phyloP scores from a whole-genome alignment of 2,113 vertebrate genomes.

The Ictalurus punctatus region DNA sequence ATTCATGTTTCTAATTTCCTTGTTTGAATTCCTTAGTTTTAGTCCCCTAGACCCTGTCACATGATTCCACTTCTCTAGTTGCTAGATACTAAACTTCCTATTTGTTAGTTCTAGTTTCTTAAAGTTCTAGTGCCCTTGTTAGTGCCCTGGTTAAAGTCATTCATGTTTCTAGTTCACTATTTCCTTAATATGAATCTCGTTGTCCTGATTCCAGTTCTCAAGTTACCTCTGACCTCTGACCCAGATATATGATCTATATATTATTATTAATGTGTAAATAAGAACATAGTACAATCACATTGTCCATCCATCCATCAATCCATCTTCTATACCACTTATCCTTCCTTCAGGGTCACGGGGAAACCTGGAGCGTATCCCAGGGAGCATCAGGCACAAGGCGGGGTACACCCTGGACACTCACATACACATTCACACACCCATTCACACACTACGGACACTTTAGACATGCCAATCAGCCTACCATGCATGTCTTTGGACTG shows the following conservation, averaged over 20 bases:
- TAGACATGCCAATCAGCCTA: too few species aligned
- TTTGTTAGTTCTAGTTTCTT: background rate
- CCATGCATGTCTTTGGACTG: too few species aligned
- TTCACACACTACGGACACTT: too few species aligned
- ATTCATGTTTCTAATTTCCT: background rate
- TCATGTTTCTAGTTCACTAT: background rate
- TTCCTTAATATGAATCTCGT: background rate
- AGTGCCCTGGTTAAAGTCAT: background rate
- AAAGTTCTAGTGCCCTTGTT: background rate
- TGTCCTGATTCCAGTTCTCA: background rate
- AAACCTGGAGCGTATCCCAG: too few species aligned
- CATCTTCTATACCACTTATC: too few species aligned
- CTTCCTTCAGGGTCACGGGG: too few species aligned
- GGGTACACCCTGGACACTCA: too few species aligned
- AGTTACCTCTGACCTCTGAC: background rate
- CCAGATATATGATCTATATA: background rate
- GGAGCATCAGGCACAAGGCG: too few species aligned
- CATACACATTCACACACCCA: too few species aligned
- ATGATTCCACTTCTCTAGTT: background rate
- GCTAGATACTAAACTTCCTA: background rate
- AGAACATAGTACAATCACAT: background rate
- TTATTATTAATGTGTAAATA: background rate
- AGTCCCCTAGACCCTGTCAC: background rate
- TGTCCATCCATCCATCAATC: too few species aligned
- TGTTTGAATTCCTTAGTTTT: background rate